A percentile compares a stretch with the other conserved stretches of the same genome.
phyloP scores from a whole-genome alignment of 2,888 invertebrate genomes.

The Rapana venosa region DNA sequence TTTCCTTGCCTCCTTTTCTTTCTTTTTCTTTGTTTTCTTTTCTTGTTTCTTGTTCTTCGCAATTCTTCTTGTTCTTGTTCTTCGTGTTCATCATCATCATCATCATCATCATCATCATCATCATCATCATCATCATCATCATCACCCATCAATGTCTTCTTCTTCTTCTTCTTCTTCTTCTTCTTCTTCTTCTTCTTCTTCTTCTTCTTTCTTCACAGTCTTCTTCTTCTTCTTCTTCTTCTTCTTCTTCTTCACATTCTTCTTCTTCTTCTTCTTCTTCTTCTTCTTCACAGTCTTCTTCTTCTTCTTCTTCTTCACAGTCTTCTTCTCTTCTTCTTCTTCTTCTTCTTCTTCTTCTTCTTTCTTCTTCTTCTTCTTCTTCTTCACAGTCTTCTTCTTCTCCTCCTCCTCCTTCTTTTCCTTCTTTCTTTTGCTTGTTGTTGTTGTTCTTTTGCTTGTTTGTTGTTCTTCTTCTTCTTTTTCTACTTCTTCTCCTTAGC shows the following conservation, averaged over 20 bases:
- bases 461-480: too few species aligned
- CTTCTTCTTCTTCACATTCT: not conserved
- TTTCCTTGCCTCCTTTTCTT: not conserved
- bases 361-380: not conserved
- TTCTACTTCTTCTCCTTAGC: too few species aligned
- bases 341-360: not conserved
- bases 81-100: constrained; percentile 26
- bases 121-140: constrained; percentile 26
- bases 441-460: too few species aligned
- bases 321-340: not conserved
- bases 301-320: not conserved
- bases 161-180: not conserved
- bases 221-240: not conserved
- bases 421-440: too few species aligned
- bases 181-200: not conserved
- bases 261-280: not conserved
- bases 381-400: not conserved
- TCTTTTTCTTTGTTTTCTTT: too few species aligned
- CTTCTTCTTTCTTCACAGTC: not conserved
- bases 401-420: too few species aligned
- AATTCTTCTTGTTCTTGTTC: not conserved
- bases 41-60: not conserved
- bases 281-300: not conserved
- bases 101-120: constrained; percentile 32
- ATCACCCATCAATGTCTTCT: not conserved